These are phyloP conservation scores for Lates calcarifer DNA, from an alignment of 2,113 vertebrate genomes.

Conservation along the genomic window DNA sequence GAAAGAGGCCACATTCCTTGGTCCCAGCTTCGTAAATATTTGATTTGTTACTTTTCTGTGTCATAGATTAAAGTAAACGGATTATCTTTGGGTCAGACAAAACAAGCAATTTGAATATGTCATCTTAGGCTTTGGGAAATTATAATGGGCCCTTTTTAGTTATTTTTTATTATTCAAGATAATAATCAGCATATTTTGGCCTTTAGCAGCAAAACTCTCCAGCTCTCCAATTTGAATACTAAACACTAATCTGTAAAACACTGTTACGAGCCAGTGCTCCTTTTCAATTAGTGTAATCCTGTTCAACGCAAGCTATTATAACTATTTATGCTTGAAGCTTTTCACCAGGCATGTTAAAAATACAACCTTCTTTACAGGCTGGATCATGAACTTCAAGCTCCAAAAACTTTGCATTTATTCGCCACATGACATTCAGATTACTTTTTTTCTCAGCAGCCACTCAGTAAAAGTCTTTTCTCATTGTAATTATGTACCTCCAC, in stretches of 20 bases:
- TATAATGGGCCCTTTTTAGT: not conserved
- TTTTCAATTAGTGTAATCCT: constrained; percentile 41
- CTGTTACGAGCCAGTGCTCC: not conserved
- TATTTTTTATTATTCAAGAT: constrained; percentile 27
- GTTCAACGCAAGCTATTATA: constrained; percentile 9
- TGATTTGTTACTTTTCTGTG: not conserved
- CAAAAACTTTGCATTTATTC: not conserved
- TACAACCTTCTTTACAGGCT: not conserved
- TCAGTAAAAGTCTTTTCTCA: not conserved
- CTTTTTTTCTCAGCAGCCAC: not conserved
- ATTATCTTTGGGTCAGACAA: not conserved
- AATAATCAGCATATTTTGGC: constrained; percentile 18
- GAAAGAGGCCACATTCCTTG: not conserved
- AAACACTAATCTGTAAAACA: constrained; percentile 1
- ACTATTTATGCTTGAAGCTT: not conserved
- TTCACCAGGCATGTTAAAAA: not conserved
- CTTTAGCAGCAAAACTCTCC: not conserved
- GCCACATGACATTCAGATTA: not conserved
- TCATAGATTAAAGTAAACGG: not conserved
- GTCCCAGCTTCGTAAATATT: not conserved
- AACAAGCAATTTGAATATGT: not conserved
- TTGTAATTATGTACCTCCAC: not conserved
- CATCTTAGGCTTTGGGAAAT: not conserved
- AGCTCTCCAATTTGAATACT: constrained; percentile 14
- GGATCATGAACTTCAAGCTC: not conserved